Conservation (phyloP, 2,113 vertebrate species). For the Mixornis gularis region DNA sequence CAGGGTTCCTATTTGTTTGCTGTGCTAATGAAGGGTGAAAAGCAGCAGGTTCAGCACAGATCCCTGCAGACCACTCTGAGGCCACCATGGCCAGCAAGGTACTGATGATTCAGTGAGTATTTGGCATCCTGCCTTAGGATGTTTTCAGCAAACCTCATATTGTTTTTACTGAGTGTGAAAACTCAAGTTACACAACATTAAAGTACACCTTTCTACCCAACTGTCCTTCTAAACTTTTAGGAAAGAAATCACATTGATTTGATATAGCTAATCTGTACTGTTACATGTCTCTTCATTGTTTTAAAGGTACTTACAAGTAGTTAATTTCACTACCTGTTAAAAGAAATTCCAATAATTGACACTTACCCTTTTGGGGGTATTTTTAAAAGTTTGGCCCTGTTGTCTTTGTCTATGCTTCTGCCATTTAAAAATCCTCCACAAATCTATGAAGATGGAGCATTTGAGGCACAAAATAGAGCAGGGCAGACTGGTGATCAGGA, state of each 20-base stretch:
- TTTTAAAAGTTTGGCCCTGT: not conserved
- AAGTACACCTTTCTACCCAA: not conserved
- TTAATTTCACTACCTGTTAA: not conserved
- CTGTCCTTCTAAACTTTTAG: not conserved
- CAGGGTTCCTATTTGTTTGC: not conserved
- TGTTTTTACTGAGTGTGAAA: not conserved
- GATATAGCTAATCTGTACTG: not conserved
- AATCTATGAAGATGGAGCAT: not conserved
- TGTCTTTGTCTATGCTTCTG: not conserved
- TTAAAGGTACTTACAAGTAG: not conserved
- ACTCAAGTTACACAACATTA: not conserved
- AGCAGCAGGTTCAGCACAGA: not conserved
- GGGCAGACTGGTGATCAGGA: not conserved
- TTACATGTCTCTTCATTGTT: not conserved
- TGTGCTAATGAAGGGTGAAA: accelerated
- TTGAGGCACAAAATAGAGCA: not conserved
- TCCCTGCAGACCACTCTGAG: not conserved
- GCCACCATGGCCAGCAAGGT: not conserved
- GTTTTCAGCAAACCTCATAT: not conserved
- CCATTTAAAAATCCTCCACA: not conserved
- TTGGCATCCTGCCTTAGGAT: not conserved
- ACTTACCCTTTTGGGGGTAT: not conserved
- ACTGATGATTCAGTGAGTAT: not conserved
- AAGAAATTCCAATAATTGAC: not conserved
- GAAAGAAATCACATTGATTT: not conserved